Conservation (phyloP, 2,888 invertebrate species). For the Mongoloraphidia duomilia region DNA sequence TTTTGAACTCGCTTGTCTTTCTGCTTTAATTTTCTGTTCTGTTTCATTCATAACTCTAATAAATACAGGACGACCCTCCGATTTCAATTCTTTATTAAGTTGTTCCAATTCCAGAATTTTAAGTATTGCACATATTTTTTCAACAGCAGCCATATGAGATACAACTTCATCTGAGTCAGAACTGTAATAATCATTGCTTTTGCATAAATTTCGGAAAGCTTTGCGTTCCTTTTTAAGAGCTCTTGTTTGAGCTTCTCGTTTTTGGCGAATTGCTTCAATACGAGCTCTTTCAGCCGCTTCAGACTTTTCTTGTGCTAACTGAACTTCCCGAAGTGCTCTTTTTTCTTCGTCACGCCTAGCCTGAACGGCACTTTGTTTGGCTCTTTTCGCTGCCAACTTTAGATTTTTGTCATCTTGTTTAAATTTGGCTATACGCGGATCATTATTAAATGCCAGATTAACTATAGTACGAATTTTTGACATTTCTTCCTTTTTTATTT, state of each 20-base stretch:
- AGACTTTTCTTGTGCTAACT: constrained; percentile 58
- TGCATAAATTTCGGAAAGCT: constrained; percentile 60
- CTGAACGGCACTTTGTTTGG: constrained; percentile 70
- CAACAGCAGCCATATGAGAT: constrained; percentile 78
- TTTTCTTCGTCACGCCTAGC: constrained; percentile 77
- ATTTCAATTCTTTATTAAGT: constrained; percentile 54
- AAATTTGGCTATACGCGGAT: constrained; percentile 84
- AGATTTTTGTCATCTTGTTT: constrained; percentile 87
- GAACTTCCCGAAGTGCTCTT: constrained; percentile 54
- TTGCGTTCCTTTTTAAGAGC: constrained; percentile 79
- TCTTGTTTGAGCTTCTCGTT: constrained; percentile 74
- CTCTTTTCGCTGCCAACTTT: constrained; percentile 77
- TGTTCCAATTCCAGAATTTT: constrained; percentile 57
- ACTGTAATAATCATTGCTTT: constrained; percentile 68
- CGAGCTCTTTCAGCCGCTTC: constrained; percentile 71
- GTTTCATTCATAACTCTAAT: constrained; percentile 51
- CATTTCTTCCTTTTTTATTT: constrained; percentile 96
- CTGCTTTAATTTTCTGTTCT: constrained; percentile 63
- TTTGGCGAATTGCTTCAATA: constrained; percentile 68
- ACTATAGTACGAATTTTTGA: constrained; percentile 78
- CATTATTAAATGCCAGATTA: constrained; percentile 85
- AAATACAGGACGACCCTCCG: constrained; percentile 50
- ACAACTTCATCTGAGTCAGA: constrained; percentile 57
- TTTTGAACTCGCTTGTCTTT: constrained; percentile 41
- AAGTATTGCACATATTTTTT: constrained; percentile 76